Evolutionary conservation across 2,113 vertebrate species (phyloP), one percentile per base, ranked within the genome.

Genomic region (Brachirus orientalis): DNA sequence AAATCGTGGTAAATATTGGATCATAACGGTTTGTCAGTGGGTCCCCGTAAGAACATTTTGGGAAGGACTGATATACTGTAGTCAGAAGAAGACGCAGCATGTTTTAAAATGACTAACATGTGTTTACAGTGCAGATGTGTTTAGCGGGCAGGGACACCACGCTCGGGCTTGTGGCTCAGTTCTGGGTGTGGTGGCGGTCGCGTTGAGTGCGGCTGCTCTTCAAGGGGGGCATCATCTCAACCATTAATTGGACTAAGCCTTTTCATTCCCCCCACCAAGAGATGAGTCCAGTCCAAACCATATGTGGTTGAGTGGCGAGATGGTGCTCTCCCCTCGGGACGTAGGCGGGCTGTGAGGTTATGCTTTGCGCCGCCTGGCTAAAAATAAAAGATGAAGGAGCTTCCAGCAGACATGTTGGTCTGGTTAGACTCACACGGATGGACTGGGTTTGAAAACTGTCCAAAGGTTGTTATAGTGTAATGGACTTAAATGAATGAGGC

Each of bases 361-460:
- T 4, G 14, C 48, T 75, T 63, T 63, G 41, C 50, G 65, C 48
- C 14, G 40, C 63, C 22, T 12, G 58, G 28, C 86, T 85, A 81
- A 86, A 86, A 88, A 87, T 84, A 84, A 69, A 88, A 89, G 71
- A 84, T 84, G 65, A 86, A 88, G 79, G 54, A 50, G 65, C 50
- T 35, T 74, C 44, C 16, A 62, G 10, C 37, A 65, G 67, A 79
- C 77, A 82, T 72, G 69, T 20, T 72, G 82, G 79, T 75, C 53
- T 67, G 79, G 77, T 89, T 83, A 55, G 67, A 73, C 58, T 74
- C 59, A 53, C 40, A 67, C 20, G 57, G 51, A 19, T 44, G 11
- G 52, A 51, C 4, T 10, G 8, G 12, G 14, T 28, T 50, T 69
- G 13, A 72, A 75, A 55, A 46, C 43, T 45, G 58, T 60, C 17